Conservation (phyloP, 2,888 invertebrate species). For the Theretra japonica region DNA sequence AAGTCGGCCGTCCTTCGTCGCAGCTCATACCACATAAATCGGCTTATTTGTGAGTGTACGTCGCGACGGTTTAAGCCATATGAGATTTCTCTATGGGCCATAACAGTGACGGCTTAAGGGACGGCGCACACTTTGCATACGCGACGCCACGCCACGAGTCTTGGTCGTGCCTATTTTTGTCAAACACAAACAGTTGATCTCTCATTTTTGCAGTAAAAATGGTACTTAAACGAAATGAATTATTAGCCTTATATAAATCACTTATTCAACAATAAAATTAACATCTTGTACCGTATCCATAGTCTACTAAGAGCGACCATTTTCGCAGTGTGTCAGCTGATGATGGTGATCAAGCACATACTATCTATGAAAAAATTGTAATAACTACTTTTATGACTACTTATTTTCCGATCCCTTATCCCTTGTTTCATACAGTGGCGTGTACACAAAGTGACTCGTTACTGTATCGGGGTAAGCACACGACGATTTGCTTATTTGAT, state of each 20-base stretch:
- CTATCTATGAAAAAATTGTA: neutral
- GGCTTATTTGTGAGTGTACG: conserved; percentile 29
- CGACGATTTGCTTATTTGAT: conserved; percentile 26
- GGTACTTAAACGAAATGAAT: no score
- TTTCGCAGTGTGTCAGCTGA: no score
- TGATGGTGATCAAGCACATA: no score
- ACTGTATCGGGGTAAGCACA: conserved; percentile 19
- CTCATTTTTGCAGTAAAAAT: no score
- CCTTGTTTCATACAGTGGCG: neutral
- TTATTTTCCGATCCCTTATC: neutral
- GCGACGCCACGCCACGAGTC: conserved; percentile 11
- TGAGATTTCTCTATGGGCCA: conserved; percentile 30
- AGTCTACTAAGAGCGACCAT: no score
- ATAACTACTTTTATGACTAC: neutral
- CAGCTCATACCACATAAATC: conserved; percentile 33
- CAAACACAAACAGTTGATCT: no score
- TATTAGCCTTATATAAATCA: no score
- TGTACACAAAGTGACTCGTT: neutral
- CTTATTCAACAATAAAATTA: no score
- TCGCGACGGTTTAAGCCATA: conserved; percentile 31
- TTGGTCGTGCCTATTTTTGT: neutral
- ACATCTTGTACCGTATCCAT: no score
- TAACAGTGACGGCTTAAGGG: conserved; percentile 32
- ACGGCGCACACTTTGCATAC: conserved; percentile 12
- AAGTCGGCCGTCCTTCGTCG: conserved; percentile 28